A percentile compares a stretch with the other conserved stretches of the same genome.
These are phyloP conservation scores for Athalia circularis DNA, from an alignment of 2,888 invertebrate genomes.

Conservation along the genomic window DNA sequence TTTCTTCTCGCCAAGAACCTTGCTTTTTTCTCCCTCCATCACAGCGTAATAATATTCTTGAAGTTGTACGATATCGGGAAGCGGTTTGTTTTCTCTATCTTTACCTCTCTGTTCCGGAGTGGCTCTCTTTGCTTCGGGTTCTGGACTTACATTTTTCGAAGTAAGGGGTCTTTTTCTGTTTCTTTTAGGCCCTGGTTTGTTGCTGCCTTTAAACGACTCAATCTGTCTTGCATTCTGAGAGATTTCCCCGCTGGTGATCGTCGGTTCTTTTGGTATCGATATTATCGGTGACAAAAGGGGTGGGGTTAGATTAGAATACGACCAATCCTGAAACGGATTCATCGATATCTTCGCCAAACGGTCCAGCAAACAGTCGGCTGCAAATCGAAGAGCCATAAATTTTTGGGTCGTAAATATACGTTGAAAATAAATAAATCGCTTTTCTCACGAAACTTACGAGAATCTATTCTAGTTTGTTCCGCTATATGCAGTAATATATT, in stretches of 20 bases:
- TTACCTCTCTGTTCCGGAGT: conserved; percentile 56
- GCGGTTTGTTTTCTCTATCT: conserved; percentile 55
- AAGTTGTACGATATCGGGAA: conserved; percentile 60
- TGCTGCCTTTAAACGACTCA: conserved; percentile 57
- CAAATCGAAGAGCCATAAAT: conserved; percentile 50
- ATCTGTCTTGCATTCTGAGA: conserved; percentile 52
- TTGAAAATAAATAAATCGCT: not conserved
- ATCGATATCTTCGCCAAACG: conserved; percentile 75
- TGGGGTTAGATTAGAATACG: conserved; percentile 61
- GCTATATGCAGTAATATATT: conserved; percentile 87
- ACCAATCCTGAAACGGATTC: conserved; percentile 83
- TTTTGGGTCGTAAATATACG: not conserved
- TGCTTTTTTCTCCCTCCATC: conserved; percentile 65
- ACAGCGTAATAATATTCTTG: conserved; percentile 70
- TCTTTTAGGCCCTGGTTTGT: conserved; percentile 65
- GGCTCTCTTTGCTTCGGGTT: conserved; percentile 63
- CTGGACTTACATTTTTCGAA: conserved; percentile 74
- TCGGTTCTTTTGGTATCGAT: conserved; percentile 54
- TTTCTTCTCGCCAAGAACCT: conserved; percentile 62
- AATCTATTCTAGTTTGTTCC: conserved; percentile 84
- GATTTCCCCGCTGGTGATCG: conserved; percentile 46
- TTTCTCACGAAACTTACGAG: conserved; percentile 52
- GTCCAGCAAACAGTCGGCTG: conserved; percentile 72
- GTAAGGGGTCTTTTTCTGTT: conserved; percentile 68
- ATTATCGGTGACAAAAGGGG: conserved; percentile 61